Evolutionary conservation across 2,888 invertebrate genomes (phyloP).

Genomic region (Tribolium freemani): DNA sequence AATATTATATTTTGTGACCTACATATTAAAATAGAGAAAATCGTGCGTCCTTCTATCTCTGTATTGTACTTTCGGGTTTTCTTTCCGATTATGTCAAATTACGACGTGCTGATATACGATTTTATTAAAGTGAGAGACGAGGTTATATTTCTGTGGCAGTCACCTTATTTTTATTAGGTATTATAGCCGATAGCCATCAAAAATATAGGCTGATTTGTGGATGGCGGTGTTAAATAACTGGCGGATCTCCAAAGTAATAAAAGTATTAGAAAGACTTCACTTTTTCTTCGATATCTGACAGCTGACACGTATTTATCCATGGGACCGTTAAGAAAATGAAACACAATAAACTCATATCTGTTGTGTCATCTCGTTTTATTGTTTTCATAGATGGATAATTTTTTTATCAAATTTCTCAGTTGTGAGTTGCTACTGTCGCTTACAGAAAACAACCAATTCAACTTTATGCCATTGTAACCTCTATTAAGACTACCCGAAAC

Average conservation of each 20-base stretch:
- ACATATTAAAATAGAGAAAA: constrained; percentile 6
- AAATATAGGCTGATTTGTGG: constrained; percentile 3
- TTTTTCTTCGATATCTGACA: constrained; percentile 32
- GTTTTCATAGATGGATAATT: constrained; percentile 40
- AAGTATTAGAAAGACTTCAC: constrained; percentile 14
- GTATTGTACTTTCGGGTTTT: background rate
- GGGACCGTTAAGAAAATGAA: constrained; percentile 35
- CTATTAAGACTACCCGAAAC: constrained; percentile 6
- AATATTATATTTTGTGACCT: constrained; percentile 12
- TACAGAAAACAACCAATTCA: constrained; percentile 19
- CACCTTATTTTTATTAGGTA: constrained; percentile 3
- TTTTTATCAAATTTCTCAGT: constrained; percentile 34
- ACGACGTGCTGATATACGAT: background rate
- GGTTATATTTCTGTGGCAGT: background rate
- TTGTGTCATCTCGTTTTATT: constrained; percentile 37
- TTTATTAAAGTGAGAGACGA: background rate
- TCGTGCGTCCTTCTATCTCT: background rate
- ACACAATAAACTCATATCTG: constrained; percentile 39
- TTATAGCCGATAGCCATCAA: constrained; percentile 7
- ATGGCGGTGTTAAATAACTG: constrained; percentile 29
- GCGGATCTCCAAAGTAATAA: constrained; percentile 26
- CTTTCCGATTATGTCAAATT: background rate
- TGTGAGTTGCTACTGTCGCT: constrained; percentile 19
- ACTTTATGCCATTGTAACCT: constrained; percentile 9
- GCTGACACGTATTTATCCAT: constrained; percentile 38